Evolutionary conservation across 2,797 vertebrate species (phyloP).

Genomic region (Knipowitschia caucasica): DNA sequence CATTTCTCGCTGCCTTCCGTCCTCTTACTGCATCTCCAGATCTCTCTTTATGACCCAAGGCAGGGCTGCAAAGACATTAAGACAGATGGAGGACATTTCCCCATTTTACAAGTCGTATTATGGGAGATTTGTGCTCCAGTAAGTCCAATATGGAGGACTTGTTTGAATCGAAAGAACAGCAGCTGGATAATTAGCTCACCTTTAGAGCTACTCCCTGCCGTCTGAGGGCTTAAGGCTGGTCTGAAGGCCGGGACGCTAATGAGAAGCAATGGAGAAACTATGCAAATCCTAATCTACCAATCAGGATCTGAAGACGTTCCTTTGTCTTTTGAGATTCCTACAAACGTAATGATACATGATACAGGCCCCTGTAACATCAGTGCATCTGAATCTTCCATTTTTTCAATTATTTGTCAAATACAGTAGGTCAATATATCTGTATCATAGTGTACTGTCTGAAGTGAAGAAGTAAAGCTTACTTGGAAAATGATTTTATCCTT

Average conservation of each 20-base stretch:
- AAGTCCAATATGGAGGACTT: background rate
- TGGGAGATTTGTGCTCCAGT: background rate
- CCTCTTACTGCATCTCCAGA: background rate
- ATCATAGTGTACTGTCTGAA: too few relatives aligned
- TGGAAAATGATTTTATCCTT: too few relatives aligned
- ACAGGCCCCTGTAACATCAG: too few relatives aligned
- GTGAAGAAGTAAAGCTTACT: too few relatives aligned
- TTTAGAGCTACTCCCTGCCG: conserved; percentile 25
- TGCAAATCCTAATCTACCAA: conserved; percentile 1
- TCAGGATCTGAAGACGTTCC: background rate
- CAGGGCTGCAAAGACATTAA: conserved; percentile 2
- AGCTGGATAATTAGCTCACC: conserved; percentile 15
- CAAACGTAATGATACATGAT: background rate
- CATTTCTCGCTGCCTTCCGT: background rate
- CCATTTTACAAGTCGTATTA: background rate
- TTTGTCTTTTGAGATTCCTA: conserved; percentile 1
- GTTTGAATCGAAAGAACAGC: background rate
- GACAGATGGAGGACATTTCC: conserved; percentile 2
- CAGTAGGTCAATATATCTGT: too few relatives aligned
- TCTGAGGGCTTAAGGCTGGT: conserved; percentile 18
- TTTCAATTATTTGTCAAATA: too few relatives aligned
- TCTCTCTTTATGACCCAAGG: conserved; percentile 5
- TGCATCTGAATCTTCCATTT: too few relatives aligned
- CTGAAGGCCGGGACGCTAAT: conserved; percentile 4
- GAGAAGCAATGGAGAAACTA: conserved; percentile 4